These are phyloP conservation scores for Sebastes paucispinis DNA, from an alignment of 2,797 vertebrate species.

Conservation along the genomic window DNA sequence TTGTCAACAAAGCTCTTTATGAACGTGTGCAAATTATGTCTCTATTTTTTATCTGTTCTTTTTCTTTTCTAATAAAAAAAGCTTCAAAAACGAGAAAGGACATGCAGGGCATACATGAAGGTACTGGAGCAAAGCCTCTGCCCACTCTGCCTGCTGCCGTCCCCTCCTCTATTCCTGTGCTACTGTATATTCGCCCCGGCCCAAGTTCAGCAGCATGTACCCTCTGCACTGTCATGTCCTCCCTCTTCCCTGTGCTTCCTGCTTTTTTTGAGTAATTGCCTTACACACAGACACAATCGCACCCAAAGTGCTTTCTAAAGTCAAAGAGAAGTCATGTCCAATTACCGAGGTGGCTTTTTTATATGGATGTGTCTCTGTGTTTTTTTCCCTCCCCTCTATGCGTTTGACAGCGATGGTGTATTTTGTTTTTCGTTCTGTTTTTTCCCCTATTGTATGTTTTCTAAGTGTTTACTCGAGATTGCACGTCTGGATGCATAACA, in stretches of 20 bases:
- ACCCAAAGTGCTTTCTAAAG: conserved; percentile 60
- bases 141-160: conserved; percentile 82
- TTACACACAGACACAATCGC: conserved; percentile 54
- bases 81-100: conserved; percentile 99
- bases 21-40: conserved; percentile 77
- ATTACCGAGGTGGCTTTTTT: conserved; percentile 59
- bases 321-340: conserved; percentile 64
- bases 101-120: conserved; percentile 99
- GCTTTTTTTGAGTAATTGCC: conserved; percentile 84
- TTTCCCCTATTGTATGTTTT: conserved; percentile 40
- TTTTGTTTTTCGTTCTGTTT: conserved; percentile 45
- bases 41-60: conserved; percentile 79
- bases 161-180: conserved; percentile 80
- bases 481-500: conserved; percentile 56
- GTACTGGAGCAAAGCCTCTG: conserved; percentile 91
- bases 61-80: conserved; percentile 87
- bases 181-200: conserved; percentile 72
- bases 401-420: conserved; percentile 48
- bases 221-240: conserved; percentile 69
- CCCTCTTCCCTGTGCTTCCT: conserved; percentile 77
- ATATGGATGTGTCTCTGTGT: conserved; percentile 45
- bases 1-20: conserved; percentile 39
- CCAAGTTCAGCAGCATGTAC: conserved; percentile 85
- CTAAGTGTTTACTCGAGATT: conserved; percentile 52
- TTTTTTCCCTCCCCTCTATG: conserved; percentile 2